These are phyloP conservation scores for Serrognathus titanus DNA, from an alignment of 2,888 invertebrate species.

Conservation along the genomic window DNA sequence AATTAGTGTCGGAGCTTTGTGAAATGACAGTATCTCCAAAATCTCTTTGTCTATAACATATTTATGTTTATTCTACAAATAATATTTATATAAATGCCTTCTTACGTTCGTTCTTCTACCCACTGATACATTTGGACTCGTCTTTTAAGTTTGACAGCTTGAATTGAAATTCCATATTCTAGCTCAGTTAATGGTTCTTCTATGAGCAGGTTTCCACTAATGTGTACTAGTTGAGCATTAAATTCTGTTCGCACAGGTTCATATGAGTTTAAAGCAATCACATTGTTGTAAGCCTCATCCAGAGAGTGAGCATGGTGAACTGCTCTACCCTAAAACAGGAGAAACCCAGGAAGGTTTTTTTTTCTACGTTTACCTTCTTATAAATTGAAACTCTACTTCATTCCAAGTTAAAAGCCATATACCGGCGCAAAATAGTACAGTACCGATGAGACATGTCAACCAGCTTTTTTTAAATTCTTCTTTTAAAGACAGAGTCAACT, in stretches of 20 bases:
- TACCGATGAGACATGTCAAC: conserved; percentile 69
- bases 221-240: conserved; percentile 74
- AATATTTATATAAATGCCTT: background rate
- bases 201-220: conserved; percentile 69
- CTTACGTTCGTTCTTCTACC: conserved; percentile 74
- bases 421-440: conserved; percentile 63
- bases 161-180: conserved; percentile 80
- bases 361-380: background rate
- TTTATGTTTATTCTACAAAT: background rate
- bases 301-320: conserved; percentile 75
- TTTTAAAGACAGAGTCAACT: conserved; percentile 25
- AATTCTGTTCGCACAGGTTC: conserved; percentile 56
- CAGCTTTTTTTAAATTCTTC: conserved; percentile 67
- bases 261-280: conserved; percentile 50
- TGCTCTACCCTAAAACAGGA: conserved; percentile 62
- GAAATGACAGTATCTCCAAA: conserved; percentile 51
- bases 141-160: conserved; percentile 78
- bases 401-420: conserved; percentile 77
- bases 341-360: conserved; percentile 10
- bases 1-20: conserved; percentile 61
- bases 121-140: conserved; percentile 93
- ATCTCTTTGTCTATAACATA: conserved; percentile 36
- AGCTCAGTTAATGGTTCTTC: conserved; percentile 82
- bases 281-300: conserved; percentile 71
- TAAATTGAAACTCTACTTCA: conserved; percentile 58